Evolutionary conservation across 2,113 vertebrate genomes (phyloP).

Genomic region (Cryptotis parvus): DNA sequence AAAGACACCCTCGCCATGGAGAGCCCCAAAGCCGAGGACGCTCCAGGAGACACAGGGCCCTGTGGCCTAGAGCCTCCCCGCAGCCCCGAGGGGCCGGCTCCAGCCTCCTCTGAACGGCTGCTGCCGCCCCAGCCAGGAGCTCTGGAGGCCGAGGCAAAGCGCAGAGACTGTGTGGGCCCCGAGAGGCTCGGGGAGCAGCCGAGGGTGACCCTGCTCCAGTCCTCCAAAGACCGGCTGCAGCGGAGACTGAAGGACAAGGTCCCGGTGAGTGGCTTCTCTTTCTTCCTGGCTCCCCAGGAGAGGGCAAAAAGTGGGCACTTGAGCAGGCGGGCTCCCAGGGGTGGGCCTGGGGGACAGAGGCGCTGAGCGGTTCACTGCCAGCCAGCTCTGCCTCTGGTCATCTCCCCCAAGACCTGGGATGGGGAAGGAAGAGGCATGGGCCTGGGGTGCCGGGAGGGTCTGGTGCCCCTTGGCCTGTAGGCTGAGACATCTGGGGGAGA

Average conservation of each 20-base stretch:
- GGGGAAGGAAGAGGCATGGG: background rate
- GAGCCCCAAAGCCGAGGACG: conserved; percentile 88
- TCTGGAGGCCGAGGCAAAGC: conserved; percentile 84
- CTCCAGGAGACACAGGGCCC: conserved; percentile 71
- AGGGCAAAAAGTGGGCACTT: conserved; percentile 64
- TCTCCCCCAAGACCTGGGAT: too few species aligned
- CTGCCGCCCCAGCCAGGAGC: conserved; percentile 67
- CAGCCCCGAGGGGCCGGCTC: conserved; percentile 76
- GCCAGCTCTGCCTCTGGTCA: too few species aligned
- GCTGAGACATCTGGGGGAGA: background rate
- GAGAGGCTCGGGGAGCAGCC: conserved; percentile 88
- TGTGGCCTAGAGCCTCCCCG: conserved; percentile 77
- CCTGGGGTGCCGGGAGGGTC: background rate
- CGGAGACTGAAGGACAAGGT: conserved; percentile 98
- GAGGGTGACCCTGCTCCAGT: conserved; percentile 95
- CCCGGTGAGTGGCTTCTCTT: conserved; percentile 74
- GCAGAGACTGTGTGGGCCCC: conserved; percentile 84
- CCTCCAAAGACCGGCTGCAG: conserved; percentile 96
- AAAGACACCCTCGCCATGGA: conserved; percentile 93
- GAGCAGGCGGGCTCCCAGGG: conserved; percentile 87
- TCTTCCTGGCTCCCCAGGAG: background rate
- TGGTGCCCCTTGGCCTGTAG: background rate
- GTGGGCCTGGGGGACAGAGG: too few species aligned
- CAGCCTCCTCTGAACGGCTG: conserved; percentile 76
- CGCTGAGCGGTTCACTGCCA: too few species aligned